These are phyloP conservation scores for Neuroterus valhalla DNA, from an alignment of 1,140 invertebrate species.

Conservation along the genomic window DNA sequence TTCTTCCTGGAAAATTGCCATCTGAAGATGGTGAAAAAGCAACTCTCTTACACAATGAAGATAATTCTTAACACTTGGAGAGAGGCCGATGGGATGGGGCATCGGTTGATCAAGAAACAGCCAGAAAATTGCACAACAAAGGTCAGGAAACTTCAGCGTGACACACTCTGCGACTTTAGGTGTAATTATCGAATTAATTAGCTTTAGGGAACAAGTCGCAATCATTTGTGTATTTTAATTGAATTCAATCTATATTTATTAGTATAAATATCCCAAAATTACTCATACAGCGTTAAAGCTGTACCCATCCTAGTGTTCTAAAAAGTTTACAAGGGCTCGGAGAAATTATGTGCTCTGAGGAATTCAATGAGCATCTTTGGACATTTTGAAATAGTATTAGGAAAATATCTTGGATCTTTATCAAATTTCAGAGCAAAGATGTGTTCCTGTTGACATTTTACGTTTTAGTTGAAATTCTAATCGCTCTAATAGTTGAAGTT, in stretches of 20 bases:
- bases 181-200: conserved; percentile 65
- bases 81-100: conserved; percentile 54
- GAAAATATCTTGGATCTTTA: no score
- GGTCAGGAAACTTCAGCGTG: conserved; percentile 59
- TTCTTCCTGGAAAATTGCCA: conserved; percentile 54
- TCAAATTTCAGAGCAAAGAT: no score
- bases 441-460: no score
- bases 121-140: conserved; percentile 50
- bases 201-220: conserved; percentile 4
- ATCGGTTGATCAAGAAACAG: conserved; percentile 35
- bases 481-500: no score
- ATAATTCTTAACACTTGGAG: conserved; percentile 68
- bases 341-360: no score
- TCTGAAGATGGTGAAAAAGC: conserved; percentile 61
- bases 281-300: conserved; percentile 35
- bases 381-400: no score
- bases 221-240: conserved; percentile 37
- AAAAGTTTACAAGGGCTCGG: no score
- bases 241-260: conserved; percentile 33
- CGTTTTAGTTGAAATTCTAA: no score
- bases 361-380: no score
- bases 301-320: conserved; percentile 33
- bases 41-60: conserved; percentile 62
- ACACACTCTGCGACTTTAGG: conserved; percentile 45
- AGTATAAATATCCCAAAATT: not conserved